Evolutionary conservation across 64 coral and sea anemone genomes (phyloP).

Genomic region (Actinia tenebrosa): DNA sequence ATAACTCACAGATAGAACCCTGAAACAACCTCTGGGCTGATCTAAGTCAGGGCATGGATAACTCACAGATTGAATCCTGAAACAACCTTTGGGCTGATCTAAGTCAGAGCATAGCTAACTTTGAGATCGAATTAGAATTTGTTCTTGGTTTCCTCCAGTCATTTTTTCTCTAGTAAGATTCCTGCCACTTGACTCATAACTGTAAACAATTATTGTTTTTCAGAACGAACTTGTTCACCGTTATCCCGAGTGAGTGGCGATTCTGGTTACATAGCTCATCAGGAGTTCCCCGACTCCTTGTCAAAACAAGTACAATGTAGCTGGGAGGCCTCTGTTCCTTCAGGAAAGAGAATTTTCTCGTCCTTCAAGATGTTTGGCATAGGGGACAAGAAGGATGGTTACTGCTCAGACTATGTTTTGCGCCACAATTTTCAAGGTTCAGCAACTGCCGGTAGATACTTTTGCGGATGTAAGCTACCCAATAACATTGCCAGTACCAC

Average conservation of each 20-base stretch:
- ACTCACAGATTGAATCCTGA: no score
- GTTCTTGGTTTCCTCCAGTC: no score
- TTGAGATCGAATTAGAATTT: no score
- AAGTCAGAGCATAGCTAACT: no score
- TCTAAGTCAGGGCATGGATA: no score
- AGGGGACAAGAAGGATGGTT: fast-evolving
- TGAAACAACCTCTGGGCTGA: no score
- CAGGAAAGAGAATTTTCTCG: background rate
- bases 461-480: background rate
- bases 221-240: background rate
- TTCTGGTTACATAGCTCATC: background rate
- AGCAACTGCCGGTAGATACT: background rate
- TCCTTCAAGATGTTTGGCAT: background rate
- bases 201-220: no score
- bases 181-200: no score
- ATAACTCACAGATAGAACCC: no score
- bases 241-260: background rate
- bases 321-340: background rate
- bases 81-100: no score
- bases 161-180: no score
- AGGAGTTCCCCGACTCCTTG: background rate
- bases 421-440: background rate
- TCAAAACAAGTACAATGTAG: background rate
- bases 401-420: background rate
- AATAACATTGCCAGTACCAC: background rate